Percentiles rank a stretch among this genome's conserved stretches.
Conservation (phyloP, 1,140 invertebrate species). For the Anthonomus grandis region DNA sequence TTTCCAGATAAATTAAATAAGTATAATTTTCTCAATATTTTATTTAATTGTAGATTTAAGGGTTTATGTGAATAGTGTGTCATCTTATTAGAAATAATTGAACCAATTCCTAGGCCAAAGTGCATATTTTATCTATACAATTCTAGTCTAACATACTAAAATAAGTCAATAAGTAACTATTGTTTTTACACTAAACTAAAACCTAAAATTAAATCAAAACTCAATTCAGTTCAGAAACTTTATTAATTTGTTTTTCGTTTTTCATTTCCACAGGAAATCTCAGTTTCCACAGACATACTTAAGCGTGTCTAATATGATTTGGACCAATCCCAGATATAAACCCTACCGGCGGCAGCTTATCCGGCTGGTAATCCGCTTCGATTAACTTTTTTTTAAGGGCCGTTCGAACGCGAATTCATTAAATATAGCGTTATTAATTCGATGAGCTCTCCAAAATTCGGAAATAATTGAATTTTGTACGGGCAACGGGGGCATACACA, state of each 20-base stretch:
- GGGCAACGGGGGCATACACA: background rate
- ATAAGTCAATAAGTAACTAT: too few species aligned
- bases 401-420: conserved; percentile 1
- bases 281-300: too few species aligned
- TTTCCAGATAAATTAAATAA: too few species aligned
- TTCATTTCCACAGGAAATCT: too few species aligned
- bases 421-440: conserved; percentile 17
- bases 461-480: conserved; percentile 20
- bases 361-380: background rate
- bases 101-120: too few species aligned
- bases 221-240: background rate
- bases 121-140: too few species aligned
- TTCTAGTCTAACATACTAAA: too few species aligned
- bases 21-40: too few species aligned
- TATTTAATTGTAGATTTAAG: too few species aligned
- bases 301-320: background rate
- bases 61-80: too few species aligned
- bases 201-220: background rate
- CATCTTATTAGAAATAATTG: too few species aligned
- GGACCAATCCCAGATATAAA: background rate
- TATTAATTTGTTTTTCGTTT: background rate
- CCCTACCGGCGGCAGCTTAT: background rate
- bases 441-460: conserved; percentile 18
- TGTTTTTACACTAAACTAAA: too few species aligned
- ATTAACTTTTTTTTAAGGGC: conserved; percentile 9